Percentiles rank a stretch among this genome's conserved stretches.
phyloP scores from a whole-genome alignment of 2,888 invertebrate genomes.

The Matsumyia berberina region DNA sequence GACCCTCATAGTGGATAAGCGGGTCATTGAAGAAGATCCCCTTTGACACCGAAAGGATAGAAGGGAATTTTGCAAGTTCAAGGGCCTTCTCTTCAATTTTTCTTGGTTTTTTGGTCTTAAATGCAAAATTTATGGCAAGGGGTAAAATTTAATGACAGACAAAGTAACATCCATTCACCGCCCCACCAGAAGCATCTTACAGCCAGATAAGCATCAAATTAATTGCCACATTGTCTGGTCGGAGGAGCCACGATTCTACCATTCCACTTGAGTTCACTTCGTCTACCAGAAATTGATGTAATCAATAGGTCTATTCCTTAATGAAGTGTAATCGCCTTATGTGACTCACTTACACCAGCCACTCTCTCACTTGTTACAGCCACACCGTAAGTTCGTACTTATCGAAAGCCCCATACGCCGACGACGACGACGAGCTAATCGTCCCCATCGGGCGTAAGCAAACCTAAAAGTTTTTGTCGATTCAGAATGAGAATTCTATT shows the following conservation, averaged over 20 bases:
- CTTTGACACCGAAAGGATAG: no score
- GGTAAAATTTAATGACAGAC: background rate
- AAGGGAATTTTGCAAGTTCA: no score
- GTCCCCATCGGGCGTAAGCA: slow-evolving; percentile 50
- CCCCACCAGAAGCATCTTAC: slow-evolving; percentile 1
- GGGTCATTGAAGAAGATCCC: no score
- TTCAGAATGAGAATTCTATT: slow-evolving; percentile 34
- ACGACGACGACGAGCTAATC: slow-evolving; percentile 27
- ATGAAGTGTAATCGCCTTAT: slow-evolving; percentile 58
- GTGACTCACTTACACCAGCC: slow-evolving; percentile 48
- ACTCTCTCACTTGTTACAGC: slow-evolving; percentile 18
- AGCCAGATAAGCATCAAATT: slow-evolving; percentile 25
- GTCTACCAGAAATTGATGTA: slow-evolving; percentile 32
- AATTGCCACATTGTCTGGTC: background rate
- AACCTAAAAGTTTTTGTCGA: slow-evolving; percentile 50
- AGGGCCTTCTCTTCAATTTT: no score
- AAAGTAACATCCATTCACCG: background rate
- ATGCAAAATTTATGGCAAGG: no score
- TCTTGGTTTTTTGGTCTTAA: no score
- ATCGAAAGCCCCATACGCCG: slow-evolving; percentile 17
- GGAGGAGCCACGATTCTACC: background rate
- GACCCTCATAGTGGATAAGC: no score
- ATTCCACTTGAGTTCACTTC: slow-evolving; percentile 59
- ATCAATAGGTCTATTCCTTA: slow-evolving; percentile 51
- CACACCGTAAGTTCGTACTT: slow-evolving; percentile 41